These are phyloP conservation scores for Eurytoma californica DNA, from an alignment of 2,888 invertebrate species.

Conservation along the genomic window DNA sequence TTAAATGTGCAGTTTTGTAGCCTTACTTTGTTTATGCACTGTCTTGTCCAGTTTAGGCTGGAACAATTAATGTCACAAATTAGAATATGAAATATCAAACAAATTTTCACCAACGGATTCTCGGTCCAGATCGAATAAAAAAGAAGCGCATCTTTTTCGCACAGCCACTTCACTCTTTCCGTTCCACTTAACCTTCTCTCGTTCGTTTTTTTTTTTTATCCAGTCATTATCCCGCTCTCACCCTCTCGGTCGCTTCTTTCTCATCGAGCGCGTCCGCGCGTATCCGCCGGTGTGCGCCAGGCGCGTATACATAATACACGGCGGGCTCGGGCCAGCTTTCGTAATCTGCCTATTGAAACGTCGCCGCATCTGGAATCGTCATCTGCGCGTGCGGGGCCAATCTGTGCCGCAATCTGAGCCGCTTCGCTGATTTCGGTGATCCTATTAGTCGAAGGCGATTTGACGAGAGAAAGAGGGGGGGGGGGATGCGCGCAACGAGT, in stretches of 20 bases:
- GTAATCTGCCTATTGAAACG: conserved; percentile 69
- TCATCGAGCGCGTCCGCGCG: background rate
- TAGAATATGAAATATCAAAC: too few relatives aligned
- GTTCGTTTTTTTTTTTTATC: conserved; percentile 1
- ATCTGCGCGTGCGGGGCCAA: conserved; percentile 66
- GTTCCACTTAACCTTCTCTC: background rate
- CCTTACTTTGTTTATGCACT: too few relatives aligned
- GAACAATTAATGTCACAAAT: too few relatives aligned
- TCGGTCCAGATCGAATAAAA: background rate
- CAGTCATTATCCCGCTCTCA: conserved; percentile 12
- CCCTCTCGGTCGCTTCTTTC: conserved; percentile 18
- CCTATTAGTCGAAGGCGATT: conserved; percentile 70
- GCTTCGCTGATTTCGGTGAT: conserved; percentile 70
- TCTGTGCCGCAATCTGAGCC: conserved; percentile 68
- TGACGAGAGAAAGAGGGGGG: conserved; percentile 60
- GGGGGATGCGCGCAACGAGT: conserved; percentile 49
- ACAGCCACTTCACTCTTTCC: background rate
- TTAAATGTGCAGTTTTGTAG: too few relatives aligned
- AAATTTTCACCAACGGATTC: background rate
- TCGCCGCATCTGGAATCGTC: conserved; percentile 68
- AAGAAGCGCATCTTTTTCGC: background rate
- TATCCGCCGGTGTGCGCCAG: background rate
- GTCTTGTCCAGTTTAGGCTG: too few relatives aligned
- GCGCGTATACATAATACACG: conserved; percentile 43
- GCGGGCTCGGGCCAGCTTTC: conserved; percentile 57